Evolutionary conservation across 2,888 invertebrate species (phyloP).

Genomic region (Drosophila acutilabella): DNA sequence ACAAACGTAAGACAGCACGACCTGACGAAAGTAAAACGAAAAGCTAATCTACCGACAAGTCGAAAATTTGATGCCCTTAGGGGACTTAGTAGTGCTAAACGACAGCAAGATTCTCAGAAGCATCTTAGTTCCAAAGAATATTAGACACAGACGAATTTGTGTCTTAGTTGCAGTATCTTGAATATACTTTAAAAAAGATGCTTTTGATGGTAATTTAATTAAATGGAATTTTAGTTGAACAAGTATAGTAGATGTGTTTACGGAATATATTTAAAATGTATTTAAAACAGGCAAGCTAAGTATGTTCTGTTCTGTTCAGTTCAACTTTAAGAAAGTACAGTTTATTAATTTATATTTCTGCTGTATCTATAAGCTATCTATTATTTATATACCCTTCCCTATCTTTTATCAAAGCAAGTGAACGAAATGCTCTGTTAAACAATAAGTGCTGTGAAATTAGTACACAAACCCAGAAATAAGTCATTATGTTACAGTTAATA

Average conservation of each 20-base stretch:
- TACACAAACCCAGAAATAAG: conserved; percentile 11
- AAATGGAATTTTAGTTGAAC: not conserved
- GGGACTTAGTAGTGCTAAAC: conserved; percentile 44
- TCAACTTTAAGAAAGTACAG: too few species aligned
- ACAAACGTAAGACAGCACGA: conserved; percentile 59
- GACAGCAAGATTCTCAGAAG: not conserved
- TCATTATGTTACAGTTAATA: conserved; percentile 10
- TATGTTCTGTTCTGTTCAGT: too few species aligned
- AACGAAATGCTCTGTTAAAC: conserved; percentile 1
- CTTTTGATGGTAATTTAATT: not conserved
- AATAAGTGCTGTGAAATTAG: not conserved
- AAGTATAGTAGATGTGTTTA: not conserved
- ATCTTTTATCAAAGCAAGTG: not conserved
- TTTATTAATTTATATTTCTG: too few species aligned
- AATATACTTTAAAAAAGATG: not conserved
- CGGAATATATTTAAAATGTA: too few species aligned
- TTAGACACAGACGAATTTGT: conserved; percentile 6
- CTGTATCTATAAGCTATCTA: too few species aligned
- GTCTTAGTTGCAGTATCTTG: not conserved
- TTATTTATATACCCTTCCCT: too few species aligned
- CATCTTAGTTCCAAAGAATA: conserved; percentile 15
- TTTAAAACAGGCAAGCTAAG: too few species aligned
- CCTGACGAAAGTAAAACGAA: conserved; percentile 36
- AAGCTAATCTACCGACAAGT: conserved; percentile 57
- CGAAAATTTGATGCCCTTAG: conserved; percentile 58